Conservation (phyloP, 2,113 vertebrate species). For the Sterrhoptilus dennistouni region DNA sequence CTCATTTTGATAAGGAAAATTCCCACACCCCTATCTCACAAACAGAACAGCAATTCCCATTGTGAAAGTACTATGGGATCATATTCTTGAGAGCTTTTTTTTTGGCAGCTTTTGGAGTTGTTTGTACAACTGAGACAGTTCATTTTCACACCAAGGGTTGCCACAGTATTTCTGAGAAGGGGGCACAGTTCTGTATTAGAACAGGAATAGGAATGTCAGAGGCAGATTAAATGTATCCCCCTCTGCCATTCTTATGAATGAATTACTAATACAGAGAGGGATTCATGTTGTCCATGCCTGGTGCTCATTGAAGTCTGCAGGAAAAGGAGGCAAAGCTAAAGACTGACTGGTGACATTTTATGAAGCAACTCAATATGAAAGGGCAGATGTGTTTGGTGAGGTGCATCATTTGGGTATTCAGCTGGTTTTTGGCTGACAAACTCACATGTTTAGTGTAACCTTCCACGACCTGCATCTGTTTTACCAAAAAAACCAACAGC, state of each 20-base stretch:
- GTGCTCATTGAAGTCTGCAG: background rate
- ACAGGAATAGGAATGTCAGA: background rate
- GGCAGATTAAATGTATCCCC: background rate
- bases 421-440: background rate
- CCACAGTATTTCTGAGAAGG: background rate
- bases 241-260: background rate
- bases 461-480: background rate
- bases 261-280: background rate
- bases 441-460: background rate
- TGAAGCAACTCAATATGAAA: background rate
- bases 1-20: conserved; percentile 15
- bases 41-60: background rate
- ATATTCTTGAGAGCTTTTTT: background rate
- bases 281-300: background rate
- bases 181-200: background rate
- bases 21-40: background rate
- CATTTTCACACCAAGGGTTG: background rate
- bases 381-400: background rate
- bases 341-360: background rate
- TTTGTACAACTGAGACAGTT: background rate
- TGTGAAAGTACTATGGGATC: background rate
- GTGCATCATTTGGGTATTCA: background rate
- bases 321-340: background rate
- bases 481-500: background rate
- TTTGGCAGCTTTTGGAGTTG: background rate